phyloP scores from a whole-genome alignment of 2,797 vertebrate genomes.

The Notolepis coatsorum region DNA sequence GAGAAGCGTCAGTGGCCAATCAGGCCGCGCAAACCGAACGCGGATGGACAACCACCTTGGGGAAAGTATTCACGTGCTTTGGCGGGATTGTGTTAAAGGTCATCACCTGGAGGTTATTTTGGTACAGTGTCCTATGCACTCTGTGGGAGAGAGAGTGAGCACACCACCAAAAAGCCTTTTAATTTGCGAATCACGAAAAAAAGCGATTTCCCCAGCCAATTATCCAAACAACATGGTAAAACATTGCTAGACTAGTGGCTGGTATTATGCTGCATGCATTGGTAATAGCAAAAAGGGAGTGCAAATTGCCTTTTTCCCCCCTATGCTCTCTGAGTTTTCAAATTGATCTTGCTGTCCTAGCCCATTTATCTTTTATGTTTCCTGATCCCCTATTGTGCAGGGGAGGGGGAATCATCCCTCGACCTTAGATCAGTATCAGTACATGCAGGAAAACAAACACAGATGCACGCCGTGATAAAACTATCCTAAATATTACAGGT shows the following conservation, averaged over 20 bases:
- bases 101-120: slow-evolving; percentile 52
- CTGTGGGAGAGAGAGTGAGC: slow-evolving; percentile 30
- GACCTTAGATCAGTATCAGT: slow-evolving; percentile 44
- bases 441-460: slow-evolving; percentile 28
- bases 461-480: slow-evolving; percentile 27
- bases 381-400: slow-evolving; percentile 56
- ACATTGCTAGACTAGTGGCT: slow-evolving; percentile 59
- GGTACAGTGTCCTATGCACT: slow-evolving; percentile 37
- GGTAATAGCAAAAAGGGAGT: slow-evolving; percentile 63
- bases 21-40: too few relatives aligned
- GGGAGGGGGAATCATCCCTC: slow-evolving; percentile 40
- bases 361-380: slow-evolving; percentile 62
- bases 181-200: slow-evolving; percentile 69
- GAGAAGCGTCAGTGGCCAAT: too few relatives aligned
- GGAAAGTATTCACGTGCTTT: too few relatives aligned
- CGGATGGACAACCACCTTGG: too few relatives aligned
- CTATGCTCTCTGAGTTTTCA: slow-evolving; percentile 54
- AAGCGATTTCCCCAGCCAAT: slow-evolving; percentile 74
- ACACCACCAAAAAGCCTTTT: slow-evolving; percentile 70
- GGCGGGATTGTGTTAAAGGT: slow-evolving; percentile 65
- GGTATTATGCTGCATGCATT: slow-evolving; percentile 71
- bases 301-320: slow-evolving; percentile 59
- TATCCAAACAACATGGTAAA: slow-evolving; percentile 75
- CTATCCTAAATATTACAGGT: too few relatives aligned
- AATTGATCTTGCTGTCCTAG: slow-evolving; percentile 61